Percentiles rank a stretch among this genome's conserved stretches.
These are phyloP conservation scores for Nezara viridula DNA, from an alignment of 2,888 invertebrate genomes.

Conservation along the genomic window DNA sequence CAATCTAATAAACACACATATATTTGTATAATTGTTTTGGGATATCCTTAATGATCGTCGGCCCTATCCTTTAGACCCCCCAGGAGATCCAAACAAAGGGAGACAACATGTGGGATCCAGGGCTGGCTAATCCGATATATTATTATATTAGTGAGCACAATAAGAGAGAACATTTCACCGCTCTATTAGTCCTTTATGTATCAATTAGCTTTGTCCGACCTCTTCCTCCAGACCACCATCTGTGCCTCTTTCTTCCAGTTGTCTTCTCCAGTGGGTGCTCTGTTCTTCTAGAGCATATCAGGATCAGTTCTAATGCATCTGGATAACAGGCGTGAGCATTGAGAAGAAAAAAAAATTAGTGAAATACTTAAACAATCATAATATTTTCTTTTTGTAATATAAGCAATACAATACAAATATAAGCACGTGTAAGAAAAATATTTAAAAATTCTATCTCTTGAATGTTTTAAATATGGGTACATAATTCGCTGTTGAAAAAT, in stretches of 20 bases:
- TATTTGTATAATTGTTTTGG: not conserved
- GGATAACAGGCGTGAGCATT: not conserved
- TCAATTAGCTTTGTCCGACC: not conserved
- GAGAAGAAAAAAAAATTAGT: not conserved
- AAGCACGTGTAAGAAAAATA: too few species aligned
- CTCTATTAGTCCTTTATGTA: constrained; percentile 12
- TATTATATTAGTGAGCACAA: not conserved
- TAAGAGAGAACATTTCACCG: not conserved
- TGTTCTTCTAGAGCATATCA: not conserved
- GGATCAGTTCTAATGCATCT: too few species aligned
- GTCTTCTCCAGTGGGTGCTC: not conserved
- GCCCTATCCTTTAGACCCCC: not conserved
- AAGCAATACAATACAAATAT: too few species aligned
- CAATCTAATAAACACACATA: too few species aligned
- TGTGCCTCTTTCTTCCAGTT: not conserved
- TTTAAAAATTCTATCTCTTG: too few species aligned
- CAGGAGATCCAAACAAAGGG: not conserved
- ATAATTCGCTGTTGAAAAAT: too few species aligned
- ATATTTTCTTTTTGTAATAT: too few species aligned
- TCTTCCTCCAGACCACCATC: constrained; percentile 14
- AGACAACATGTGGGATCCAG: constrained; percentile 1
- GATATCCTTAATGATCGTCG: not conserved
- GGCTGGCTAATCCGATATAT: not conserved
- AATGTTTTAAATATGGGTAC: too few species aligned
- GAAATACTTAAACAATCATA: too few species aligned